phyloP scores from a whole-genome alignment of 2,888 invertebrate genomes.

The Drosophila mimetica region DNA sequence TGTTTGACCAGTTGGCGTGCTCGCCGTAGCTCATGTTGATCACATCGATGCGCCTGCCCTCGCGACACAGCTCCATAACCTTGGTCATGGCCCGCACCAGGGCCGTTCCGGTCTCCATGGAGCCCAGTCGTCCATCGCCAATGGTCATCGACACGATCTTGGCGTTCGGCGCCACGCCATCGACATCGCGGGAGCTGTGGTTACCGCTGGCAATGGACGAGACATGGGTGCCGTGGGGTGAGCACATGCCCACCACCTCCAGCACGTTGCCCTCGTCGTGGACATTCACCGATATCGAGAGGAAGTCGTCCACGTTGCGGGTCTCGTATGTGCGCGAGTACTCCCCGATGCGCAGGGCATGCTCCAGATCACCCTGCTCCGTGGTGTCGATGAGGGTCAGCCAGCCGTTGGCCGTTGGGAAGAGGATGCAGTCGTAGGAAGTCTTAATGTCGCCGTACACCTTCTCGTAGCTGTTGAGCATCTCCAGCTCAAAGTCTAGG shows the following conservation, averaged over 20 bases:
- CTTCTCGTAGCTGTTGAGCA: slow-evolving; percentile 92
- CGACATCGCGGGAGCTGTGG: slow-evolving; percentile 92
- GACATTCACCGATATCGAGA: slow-evolving; percentile 96
- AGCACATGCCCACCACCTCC: slow-evolving; percentile 97
- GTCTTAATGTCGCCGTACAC: slow-evolving; percentile 94
- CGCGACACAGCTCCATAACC: slow-evolving; percentile 90
- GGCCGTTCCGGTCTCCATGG: slow-evolving; percentile 99
- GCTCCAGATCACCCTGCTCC: slow-evolving; percentile 89
- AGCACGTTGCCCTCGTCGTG: slow-evolving; percentile 95
- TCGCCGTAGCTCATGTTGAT: slow-evolving; percentile 99
- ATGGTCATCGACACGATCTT: slow-evolving; percentile 96
- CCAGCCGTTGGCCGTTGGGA: slow-evolving; percentile 96
- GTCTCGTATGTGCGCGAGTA: slow-evolving; percentile 92
- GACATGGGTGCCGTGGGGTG: slow-evolving; percentile 98
- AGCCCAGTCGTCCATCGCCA: slow-evolving; percentile 95
- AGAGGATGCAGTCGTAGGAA: slow-evolving; percentile 96
- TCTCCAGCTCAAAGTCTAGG: slow-evolving; percentile 93
- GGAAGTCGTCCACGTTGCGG: slow-evolving; percentile 91
- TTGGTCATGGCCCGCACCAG: slow-evolving; percentile 95
- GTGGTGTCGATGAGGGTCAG: slow-evolving; percentile 84
- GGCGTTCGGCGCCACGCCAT: slow-evolving; percentile 98
- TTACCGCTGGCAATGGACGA: slow-evolving; percentile 97
- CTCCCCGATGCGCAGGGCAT: slow-evolving; percentile 91
- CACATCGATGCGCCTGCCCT: slow-evolving; percentile 89
- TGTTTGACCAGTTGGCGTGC: slow-evolving; percentile 95